Conservation (phyloP, 2,113 vertebrate species). For the Natator depressus region DNA sequence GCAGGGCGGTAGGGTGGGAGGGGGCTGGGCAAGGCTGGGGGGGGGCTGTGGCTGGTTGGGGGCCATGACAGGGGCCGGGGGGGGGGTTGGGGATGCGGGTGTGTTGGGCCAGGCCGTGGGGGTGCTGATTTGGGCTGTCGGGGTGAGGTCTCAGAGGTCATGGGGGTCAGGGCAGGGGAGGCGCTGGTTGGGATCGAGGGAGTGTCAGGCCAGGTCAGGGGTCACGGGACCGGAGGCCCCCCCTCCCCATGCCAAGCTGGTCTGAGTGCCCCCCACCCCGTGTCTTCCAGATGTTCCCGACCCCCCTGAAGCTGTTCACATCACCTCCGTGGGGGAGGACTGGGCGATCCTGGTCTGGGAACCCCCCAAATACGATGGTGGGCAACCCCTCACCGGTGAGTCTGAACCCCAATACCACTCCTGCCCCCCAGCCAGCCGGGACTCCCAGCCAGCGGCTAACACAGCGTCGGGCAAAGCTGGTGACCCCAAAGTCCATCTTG, state of each 20-base stretch:
- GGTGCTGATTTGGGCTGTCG: not conserved
- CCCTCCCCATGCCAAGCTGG: no score
- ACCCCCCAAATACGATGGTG: slow-evolving; percentile 86
- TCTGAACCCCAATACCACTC: not conserved
- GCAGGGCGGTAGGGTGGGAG: not conserved
- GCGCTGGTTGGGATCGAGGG: no score
- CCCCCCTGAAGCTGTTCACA: slow-evolving; percentile 85
- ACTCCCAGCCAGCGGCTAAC: no score
- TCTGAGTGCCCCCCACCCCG: not conserved
- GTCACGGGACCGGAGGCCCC: not conserved
- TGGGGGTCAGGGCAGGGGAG: not conserved
- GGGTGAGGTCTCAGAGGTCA: not conserved
- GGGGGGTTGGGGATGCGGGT: not conserved
- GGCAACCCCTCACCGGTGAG: slow-evolving; percentile 86
- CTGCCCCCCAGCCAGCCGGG: no score
- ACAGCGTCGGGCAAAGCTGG: no score
- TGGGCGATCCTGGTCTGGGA: slow-evolving; percentile 86
- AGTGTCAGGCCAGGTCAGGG: not conserved
- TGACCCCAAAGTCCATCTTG: not conserved
- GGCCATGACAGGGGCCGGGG: accelerated
- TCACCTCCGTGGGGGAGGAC: slow-evolving; percentile 88
- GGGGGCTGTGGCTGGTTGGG: not conserved
- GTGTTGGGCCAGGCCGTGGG: not conserved
- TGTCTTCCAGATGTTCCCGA: slow-evolving; percentile 86
- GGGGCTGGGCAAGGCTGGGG: no score